Evolutionary conservation across 2,797 vertebrate genomes (phyloP).

Genomic region (Myoxocephalus aenaeus): DNA sequence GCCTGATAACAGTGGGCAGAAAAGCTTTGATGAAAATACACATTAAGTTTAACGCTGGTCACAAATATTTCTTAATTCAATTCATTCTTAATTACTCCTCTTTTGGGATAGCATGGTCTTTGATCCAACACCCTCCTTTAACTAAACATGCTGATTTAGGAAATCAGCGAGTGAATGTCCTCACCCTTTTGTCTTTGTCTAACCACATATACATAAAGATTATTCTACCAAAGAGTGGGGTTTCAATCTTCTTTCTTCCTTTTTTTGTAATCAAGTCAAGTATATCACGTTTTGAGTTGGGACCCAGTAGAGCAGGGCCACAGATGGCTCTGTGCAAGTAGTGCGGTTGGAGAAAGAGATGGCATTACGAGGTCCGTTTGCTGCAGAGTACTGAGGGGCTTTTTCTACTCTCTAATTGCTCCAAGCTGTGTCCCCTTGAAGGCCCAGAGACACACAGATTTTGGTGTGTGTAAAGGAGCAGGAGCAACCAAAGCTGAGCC

Average conservation of each 20-base stretch:
- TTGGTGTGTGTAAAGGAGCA: constrained; percentile 41
- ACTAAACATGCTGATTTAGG: constrained; percentile 33
- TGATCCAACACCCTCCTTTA: constrained; percentile 11
- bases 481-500: constrained; percentile 27
- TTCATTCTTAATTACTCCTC: neutral
- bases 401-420: constrained; percentile 82
- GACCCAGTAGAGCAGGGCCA: constrained; percentile 66
- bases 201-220: constrained; percentile 1
- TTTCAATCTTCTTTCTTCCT: constrained; percentile 50
- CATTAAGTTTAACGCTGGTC: neutral
- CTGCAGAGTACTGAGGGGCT: constrained; percentile 68
- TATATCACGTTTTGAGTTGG: constrained; percentile 70
- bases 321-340: constrained; percentile 77
- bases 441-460: constrained; percentile 58
- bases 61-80: constrained; percentile 14
- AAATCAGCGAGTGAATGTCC: constrained; percentile 1
- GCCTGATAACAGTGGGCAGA: constrained; percentile 22
- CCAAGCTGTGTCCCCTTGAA: constrained; percentile 83
- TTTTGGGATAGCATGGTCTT: neutral
- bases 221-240: neutral
- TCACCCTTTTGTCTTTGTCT: neutral
- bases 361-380: constrained; percentile 73
- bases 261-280: constrained; percentile 59
- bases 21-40: constrained; percentile 24
- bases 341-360: constrained; percentile 76